Evolutionary conservation across 2,888 invertebrate genomes (phyloP), one percentile per base, ranked within the genome.

Genomic region (Drosophila tripunctata): DNA sequence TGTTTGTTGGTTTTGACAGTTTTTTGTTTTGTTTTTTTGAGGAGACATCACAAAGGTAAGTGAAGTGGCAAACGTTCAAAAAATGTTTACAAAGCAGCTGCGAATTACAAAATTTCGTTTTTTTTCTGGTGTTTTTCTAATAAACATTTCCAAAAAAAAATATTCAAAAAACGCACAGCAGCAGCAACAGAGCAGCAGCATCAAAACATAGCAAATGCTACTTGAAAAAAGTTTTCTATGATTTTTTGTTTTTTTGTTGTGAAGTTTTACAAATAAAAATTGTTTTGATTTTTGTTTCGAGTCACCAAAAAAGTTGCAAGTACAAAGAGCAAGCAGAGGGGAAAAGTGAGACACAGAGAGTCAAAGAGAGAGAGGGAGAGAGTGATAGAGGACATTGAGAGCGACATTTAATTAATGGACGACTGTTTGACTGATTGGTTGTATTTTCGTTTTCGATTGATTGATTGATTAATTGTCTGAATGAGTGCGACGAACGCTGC

Each of bases 321-420:
- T 61, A 69, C 56, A 84, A 83, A 87, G 65, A 80, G 74, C 84
- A 73, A 73, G 69, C 77, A 72, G 45, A 76, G 27, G n/a, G n/a
- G n/a, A n/a, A n/a, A n/a, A n/a, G n/a, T n/a, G n/a, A n/a, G n/a
- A n/a, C n/a, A n/a, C n/a, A n/a, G n/a, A n/a, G n/a, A n/a, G n/a
- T n/a, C n/a, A n/a, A n/a, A n/a, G n/a, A n/a, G n/a, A n/a, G n/a
- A n/a, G n/a, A n/a, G n/a, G n/a, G n/a, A n/a, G n/a, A n/a, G n/a
- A n/a, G n/a, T 10, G 57, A 63, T 69, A 77, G 56, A 69, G 65
- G 72, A 55, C 66, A 56, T 47, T 54, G 65, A 81, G 71, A 70
- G 87, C 76, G 58, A 80, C 67, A 77, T 84, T 77, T 84, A 80
- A 84, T 83, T 81, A 81, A 81, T 81, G 80, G 84, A 77, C 87